Conservation (phyloP, 1,140 invertebrate species). For the Metopolophium dirhodum region DNA sequence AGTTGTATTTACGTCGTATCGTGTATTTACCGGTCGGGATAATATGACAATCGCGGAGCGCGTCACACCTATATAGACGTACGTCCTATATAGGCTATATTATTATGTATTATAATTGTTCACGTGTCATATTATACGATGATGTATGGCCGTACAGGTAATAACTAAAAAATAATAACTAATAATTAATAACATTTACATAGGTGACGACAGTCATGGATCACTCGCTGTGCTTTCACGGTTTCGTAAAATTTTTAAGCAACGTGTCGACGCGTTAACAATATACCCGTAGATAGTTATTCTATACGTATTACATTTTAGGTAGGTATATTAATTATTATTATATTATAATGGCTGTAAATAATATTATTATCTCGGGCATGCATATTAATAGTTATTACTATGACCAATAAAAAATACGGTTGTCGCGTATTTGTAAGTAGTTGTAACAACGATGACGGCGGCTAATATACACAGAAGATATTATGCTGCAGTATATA, state of each 20-base stretch:
- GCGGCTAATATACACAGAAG: background rate
- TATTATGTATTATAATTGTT: background rate
- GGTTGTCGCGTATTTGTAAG: background rate
- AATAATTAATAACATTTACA: slow-evolving; percentile 8
- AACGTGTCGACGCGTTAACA: background rate
- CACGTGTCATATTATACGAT: background rate
- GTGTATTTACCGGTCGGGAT: background rate
- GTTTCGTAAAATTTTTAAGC: background rate
- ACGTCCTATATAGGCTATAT: background rate
- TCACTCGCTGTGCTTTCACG: background rate
- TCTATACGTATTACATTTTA: too few species aligned
- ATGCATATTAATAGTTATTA: background rate
- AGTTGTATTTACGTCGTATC: background rate
- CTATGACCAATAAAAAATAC: background rate
- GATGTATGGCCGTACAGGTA: background rate
- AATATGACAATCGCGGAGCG: background rate
- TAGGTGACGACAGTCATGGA: background rate
- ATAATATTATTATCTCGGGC: background rate
- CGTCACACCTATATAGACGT: background rate
- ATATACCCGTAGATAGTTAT: background rate
- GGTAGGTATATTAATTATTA: background rate
- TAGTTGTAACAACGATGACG: background rate
- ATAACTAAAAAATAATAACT: background rate
- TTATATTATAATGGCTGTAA: background rate
- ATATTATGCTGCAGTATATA: background rate